A percentile compares a stretch with the other conserved stretches of the same genome.
Conservation (phyloP, 30 jellyfish, hydroid and myxozoan genomes). For the Nemopilema nomurai region DNA sequence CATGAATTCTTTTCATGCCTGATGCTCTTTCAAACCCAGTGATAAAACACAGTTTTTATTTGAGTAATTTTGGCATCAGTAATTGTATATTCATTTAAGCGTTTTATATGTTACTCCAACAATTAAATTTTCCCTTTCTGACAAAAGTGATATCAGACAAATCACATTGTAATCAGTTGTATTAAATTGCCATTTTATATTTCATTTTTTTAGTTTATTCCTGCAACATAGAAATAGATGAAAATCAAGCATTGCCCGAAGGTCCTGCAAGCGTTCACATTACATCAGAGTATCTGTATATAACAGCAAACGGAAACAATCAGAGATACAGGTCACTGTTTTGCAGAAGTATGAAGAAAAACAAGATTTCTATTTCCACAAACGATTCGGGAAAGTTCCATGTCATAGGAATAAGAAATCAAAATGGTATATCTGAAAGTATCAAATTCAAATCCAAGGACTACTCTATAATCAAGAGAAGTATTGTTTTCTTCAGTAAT, state of each 20-base stretch:
- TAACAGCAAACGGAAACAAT: slow-evolving; percentile 16
- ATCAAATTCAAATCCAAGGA: slow-evolving; percentile 18
- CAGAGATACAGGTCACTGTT: slow-evolving; percentile 12
- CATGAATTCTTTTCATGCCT: too few relatives aligned
- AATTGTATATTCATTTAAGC: too few relatives aligned
- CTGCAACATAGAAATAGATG: slow-evolving; percentile 8
- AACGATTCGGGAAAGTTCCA: not conserved
- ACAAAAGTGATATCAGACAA: too few relatives aligned
- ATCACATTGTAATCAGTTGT: not conserved
- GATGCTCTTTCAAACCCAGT: too few relatives aligned
- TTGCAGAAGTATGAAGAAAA: not conserved
- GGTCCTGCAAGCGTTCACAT: slow-evolving; percentile 42
- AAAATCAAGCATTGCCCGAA: not conserved
- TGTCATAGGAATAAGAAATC: not conserved
- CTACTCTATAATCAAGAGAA: not conserved
- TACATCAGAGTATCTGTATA: slow-evolving; percentile 17
- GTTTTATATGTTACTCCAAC: too few relatives aligned
- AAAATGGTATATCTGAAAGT: not conserved
- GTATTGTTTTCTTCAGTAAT: not conserved
- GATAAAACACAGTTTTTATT: too few relatives aligned
- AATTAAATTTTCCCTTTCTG: too few relatives aligned
- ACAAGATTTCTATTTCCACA: not conserved
- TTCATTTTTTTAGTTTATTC: slow-evolving; percentile 34
- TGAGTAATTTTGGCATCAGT: too few relatives aligned
- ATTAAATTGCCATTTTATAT: not conserved